Base-by-base conservation (phyloP, 1,140 invertebrate species). In the Metaphire vulgaris region DNA sequence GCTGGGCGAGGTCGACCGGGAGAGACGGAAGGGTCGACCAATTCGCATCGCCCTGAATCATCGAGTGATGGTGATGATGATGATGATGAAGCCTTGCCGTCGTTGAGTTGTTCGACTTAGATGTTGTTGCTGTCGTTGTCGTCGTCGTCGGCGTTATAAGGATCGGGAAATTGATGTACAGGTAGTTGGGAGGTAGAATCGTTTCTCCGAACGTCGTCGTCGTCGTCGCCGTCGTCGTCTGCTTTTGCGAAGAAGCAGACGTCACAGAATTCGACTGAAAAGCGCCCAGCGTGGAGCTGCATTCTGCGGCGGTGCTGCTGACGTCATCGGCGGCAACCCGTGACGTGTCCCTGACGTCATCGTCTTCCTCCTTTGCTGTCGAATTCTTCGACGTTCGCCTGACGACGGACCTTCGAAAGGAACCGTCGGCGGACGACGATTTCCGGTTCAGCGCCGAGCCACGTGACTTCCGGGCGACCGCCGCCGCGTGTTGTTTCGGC, bases 151-250 rank as follows among this genome's bases (percentile, higher is more conserved):
- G 33, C 2, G 74, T 31, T 26, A 75, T 75, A 1, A 75, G 30
- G 16, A 75, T 68, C 6, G 74, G 74, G 30, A 75, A 31, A 32
- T 75, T 75, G 74, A 75, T 75, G 74, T 56, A 75, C 64, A 75
- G 29, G 67, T 30, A 69, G 29, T 12, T n/a, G n/a, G n/a, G n/a
- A n/a, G n/a, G n/a, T n/a, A n/a, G n/a, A n/a, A n/a, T n/a, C n/a
- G n/a, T n/a, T n/a, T n/a, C n/a, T n/a, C n/a, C n/a, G n/a, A n/a
- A n/a, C 2, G 29, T 6, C 12, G 67, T 26, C 12, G 67, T 2
- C 12, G 6, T 30, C 12, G 67, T 69, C 12, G 67, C 29, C 2
- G 2, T 12, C 2, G 67, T n/a, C 67, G 68, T 12, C 26, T 69
- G 68, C 2, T n/a, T 26, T 14, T 69, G 68, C 2, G 26, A 31